A percentile compares a stretch with the other conserved stretches of the same genome.
These are phyloP conservation scores for Ceratotherium simum DNA, from an alignment of 2,113 vertebrate species.

Conservation along the genomic window DNA sequence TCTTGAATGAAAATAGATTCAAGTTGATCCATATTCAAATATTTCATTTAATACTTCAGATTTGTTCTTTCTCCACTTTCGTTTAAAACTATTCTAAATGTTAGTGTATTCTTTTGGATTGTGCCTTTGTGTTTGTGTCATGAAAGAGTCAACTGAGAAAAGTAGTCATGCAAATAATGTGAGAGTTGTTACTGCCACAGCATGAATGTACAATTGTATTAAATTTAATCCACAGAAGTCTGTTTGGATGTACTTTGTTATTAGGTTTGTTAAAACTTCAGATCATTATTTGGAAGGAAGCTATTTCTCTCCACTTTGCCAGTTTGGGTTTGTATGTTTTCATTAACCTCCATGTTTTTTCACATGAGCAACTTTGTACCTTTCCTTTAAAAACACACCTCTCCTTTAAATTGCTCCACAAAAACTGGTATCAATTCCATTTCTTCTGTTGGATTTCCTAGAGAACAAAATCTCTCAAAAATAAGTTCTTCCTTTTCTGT, in stretches of 20 bases:
- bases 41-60: constrained; percentile 48
- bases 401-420: neutral
- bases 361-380: constrained; percentile 3
- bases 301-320: neutral
- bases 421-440: neutral
- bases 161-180: constrained; percentile 78
- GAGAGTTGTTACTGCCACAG: constrained; percentile 71
- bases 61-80: constrained; percentile 47
- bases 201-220: constrained; percentile 77
- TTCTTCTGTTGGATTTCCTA: constrained; percentile 28
- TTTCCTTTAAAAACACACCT: neutral
- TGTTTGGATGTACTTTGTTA: constrained; percentile 71
- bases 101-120: constrained; percentile 73
- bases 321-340: constrained; percentile 39
- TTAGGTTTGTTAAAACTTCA: constrained; percentile 45
- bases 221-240: constrained; percentile 72
- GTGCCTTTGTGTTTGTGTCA: constrained; percentile 78
- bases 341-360: constrained; percentile 15
- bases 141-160: constrained; percentile 80
- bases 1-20: constrained; percentile 53
- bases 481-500: constrained; percentile 7
- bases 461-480: neutral
- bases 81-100: constrained; percentile 68
- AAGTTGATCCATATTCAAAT: constrained; percentile 62
- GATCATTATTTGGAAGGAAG: constrained; percentile 23